A percentile compares a stretch with the other conserved stretches of the same genome.
These are phyloP conservation scores for Petrosia ficiformis DNA, from an alignment of 37 sponge, comb jelly and placozoan genomes.

Conservation along the genomic window DNA sequence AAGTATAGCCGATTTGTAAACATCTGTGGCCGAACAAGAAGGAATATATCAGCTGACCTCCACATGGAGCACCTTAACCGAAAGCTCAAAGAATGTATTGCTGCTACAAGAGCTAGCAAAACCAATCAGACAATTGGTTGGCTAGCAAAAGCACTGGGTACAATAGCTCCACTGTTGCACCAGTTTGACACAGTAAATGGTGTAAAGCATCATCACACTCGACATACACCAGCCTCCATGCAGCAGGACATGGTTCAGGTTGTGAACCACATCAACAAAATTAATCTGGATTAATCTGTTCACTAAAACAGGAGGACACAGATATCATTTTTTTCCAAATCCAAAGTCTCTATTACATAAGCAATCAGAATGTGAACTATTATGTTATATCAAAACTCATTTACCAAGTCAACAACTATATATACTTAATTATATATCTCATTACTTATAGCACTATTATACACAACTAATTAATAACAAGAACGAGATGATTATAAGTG, in stretches of 20 bases:
- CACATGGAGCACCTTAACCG: conserved; percentile 8
- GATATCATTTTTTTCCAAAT: background rate
- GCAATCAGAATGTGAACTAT: background rate
- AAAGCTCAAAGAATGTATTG: background rate
- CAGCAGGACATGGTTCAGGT: background rate
- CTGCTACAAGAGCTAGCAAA: background rate
- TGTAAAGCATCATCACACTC: background rate
- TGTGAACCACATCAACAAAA: background rate
- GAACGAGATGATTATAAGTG: too few species aligned
- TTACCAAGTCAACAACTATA: background rate
- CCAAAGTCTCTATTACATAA: background rate
- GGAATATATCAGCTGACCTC: background rate
- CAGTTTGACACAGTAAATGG: conserved; percentile 9
- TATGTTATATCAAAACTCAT: background rate
- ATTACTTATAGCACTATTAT: too few species aligned
- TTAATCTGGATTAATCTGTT: background rate
- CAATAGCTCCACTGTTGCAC: background rate
- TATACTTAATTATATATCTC: too few species aligned
- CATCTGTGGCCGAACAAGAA: background rate
- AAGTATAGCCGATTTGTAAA: conserved; percentile 7
- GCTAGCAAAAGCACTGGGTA: background rate
- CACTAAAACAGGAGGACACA: background rate
- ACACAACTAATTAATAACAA: too few species aligned
- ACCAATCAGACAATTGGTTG: background rate
- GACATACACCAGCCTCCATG: background rate